Percentiles rank a stretch among this genome's conserved stretches.
These are phyloP conservation scores for Salvator merianae DNA, from an alignment of 2,113 vertebrate genomes.

Conservation along the genomic window DNA sequence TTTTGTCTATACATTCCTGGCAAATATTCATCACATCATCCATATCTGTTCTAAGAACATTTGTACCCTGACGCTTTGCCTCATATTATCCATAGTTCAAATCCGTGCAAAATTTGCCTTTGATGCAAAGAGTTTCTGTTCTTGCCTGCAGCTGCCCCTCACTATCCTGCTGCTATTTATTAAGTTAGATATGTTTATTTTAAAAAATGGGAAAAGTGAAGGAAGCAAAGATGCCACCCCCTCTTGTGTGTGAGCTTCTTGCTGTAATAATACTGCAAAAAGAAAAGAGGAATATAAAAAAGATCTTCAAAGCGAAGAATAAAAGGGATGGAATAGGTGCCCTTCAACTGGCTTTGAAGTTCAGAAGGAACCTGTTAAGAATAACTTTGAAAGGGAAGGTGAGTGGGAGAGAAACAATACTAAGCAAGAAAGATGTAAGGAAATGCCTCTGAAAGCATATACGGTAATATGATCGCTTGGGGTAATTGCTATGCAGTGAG, in stretches of 20 bases:
- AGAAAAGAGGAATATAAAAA: constrained; percentile 36
- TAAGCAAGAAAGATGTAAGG: not conserved
- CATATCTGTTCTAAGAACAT: not conserved
- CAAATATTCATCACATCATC: not conserved
- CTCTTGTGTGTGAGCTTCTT: constrained; percentile 54
- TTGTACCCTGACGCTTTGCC: not conserved
- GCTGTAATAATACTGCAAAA: constrained; percentile 57
- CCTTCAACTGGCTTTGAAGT: constrained; percentile 56
- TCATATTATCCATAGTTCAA: not conserved
- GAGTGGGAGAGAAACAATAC: constrained; percentile 3
- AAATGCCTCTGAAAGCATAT: not conserved
- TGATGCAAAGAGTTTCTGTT: not conserved
- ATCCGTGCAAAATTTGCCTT: constrained; percentile 20
- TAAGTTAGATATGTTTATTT: constrained; percentile 53
- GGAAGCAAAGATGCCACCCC: constrained; percentile 43
- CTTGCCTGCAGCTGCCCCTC: not conserved
- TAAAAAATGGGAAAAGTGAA: constrained; percentile 38
- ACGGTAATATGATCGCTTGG: not conserved
- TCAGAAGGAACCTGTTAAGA: not conserved
- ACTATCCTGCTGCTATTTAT: not conserved
- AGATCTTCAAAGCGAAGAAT: constrained; percentile 39
- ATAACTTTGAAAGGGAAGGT: constrained; percentile 25
- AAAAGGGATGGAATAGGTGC: constrained; percentile 53
- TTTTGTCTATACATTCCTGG: not conserved
- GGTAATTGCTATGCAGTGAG: constrained; percentile 3